These are phyloP conservation scores for Eulacestoma nigropectus DNA, from an alignment of 2,113 vertebrate genomes.

Conservation along the genomic window DNA sequence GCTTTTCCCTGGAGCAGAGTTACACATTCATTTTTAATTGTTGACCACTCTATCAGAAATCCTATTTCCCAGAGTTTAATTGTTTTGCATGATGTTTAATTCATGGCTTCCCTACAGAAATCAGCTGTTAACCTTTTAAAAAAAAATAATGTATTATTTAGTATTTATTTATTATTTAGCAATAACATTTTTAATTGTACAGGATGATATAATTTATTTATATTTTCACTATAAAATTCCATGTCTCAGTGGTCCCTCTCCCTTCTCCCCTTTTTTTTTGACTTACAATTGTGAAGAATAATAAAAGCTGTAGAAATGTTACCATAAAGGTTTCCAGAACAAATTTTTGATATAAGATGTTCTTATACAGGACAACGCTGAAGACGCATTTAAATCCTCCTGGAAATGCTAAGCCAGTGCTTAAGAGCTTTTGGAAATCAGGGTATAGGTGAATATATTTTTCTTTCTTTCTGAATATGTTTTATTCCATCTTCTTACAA, in stretches of 20 bases:
- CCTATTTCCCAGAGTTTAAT: conserved; percentile 57
- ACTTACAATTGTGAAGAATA: background rate
- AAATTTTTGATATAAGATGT: background rate
- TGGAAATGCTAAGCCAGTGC: background rate
- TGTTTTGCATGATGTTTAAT: conserved; percentile 61
- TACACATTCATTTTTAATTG: conserved; percentile 62
- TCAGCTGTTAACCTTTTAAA: conserved; percentile 37
- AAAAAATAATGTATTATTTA: conserved; percentile 41
- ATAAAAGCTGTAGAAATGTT: background rate
- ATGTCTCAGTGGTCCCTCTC: background rate
- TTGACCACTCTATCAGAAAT: conserved; percentile 49
- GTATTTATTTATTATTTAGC: conserved; percentile 67
- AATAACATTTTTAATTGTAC: conserved; percentile 49
- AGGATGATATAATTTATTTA: conserved; percentile 46
- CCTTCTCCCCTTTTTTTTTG: background rate
- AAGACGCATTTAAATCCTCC: background rate
- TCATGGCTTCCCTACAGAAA: conserved; percentile 58
- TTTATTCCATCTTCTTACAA: background rate
- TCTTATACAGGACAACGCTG: background rate
- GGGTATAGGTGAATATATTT: background rate
- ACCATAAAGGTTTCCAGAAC: background rate
- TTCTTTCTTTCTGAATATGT: background rate
- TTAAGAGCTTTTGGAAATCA: background rate
- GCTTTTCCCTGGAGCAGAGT: conserved; percentile 41
- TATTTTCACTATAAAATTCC: conserved; percentile 16